Conservation (phyloP, 2,888 invertebrate genomes). For the Nephrotoma guestfalica region DNA sequence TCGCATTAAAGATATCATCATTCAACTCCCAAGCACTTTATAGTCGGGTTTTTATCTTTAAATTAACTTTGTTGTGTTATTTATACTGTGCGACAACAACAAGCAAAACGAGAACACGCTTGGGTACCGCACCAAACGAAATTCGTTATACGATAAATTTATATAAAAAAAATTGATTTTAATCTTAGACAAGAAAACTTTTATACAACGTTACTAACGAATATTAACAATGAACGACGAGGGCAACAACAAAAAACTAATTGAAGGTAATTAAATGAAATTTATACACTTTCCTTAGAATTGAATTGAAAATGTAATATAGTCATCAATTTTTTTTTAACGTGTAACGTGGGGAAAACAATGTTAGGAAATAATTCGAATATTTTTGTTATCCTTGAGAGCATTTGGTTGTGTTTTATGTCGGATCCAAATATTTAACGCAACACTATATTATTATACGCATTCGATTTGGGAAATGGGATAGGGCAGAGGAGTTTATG, state of each 20-base stretch:
- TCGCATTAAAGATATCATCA: neutral
- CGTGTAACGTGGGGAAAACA: neutral
- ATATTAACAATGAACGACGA: neutral
- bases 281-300: neutral
- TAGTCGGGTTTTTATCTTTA: neutral
- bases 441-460: too few species aligned
- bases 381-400: neutral
- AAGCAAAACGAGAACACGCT: neutral
- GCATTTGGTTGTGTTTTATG: neutral
- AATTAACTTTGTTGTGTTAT: neutral
- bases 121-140: neutral
- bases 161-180: neutral
- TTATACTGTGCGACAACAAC: neutral
- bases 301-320: neutral
- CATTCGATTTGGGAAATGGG: too few species aligned
- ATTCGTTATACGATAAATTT: neutral
- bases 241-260: neutral
- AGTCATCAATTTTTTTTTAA: neutral
- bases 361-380: neutral
- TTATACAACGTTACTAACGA: neutral
- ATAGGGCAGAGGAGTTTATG: too few species aligned
- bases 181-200: neutral
- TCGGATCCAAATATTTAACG: neutral
- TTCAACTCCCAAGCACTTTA: neutral
- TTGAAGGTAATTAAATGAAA: neutral